phyloP scores from a whole-genome alignment of 2,888 invertebrate genomes.

The Drosophila meridiana region DNA sequence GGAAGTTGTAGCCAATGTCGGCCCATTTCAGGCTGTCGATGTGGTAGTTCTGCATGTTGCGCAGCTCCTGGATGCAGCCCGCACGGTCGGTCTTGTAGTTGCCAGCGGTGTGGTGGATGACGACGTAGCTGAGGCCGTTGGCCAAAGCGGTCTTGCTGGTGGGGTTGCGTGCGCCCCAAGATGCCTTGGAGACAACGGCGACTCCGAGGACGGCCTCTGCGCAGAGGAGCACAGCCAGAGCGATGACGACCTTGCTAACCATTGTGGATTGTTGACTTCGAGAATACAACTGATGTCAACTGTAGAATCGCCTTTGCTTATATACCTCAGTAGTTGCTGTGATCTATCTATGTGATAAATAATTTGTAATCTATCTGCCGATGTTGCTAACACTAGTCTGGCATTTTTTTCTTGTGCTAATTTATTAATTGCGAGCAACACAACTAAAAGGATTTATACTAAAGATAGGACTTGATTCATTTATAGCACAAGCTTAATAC shows the following conservation, averaged over 20 bases:
- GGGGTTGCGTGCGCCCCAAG: conserved; percentile 75
- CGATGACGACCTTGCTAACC: conserved; percentile 54
- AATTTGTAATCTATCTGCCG: background rate
- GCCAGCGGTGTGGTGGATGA: conserved; percentile 73
- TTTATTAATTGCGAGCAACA: background rate
- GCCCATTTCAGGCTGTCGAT: conserved; percentile 70
- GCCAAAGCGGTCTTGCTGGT: conserved; percentile 42
- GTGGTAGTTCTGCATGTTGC: conserved; percentile 74
- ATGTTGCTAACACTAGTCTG: background rate
- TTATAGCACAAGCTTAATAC: background rate
- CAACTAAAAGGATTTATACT: background rate
- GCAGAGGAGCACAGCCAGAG: conserved; percentile 54
- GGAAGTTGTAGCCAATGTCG: conserved; percentile 80
- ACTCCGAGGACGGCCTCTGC: conserved; percentile 54
- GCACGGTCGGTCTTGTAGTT: conserved; percentile 61
- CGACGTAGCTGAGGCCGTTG: conserved; percentile 54
- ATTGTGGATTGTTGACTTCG: conserved; percentile 31
- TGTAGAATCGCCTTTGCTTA: background rate
- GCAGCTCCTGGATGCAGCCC: conserved; percentile 64
- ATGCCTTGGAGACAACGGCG: conserved; percentile 55
- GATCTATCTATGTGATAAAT: background rate
- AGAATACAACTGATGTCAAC: background rate
- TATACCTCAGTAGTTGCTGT: background rate
- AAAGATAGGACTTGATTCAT: background rate
- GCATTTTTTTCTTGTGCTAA: background rate